Evolutionary conservation across 2,113 vertebrate genomes (phyloP).

Genomic region (Cryptotis parvus): DNA sequence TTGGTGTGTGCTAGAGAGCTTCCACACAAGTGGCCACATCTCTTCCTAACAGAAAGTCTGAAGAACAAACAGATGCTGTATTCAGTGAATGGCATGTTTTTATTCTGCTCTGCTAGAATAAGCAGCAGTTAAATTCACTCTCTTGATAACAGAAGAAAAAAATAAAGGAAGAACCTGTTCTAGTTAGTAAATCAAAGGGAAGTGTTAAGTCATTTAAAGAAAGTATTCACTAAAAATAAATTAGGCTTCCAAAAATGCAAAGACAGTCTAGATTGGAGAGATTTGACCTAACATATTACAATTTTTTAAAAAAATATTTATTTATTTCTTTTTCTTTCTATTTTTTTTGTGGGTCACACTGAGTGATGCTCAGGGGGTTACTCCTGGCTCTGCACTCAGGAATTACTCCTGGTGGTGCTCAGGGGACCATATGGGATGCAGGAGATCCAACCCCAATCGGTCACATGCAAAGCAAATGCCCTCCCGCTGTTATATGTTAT

Average conservation of each 20-base stretch:
- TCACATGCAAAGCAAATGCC: too few relatives aligned
- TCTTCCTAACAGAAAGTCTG: slow-evolving; percentile 3
- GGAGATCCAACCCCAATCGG: too few relatives aligned
- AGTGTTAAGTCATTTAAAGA: slow-evolving; percentile 44
- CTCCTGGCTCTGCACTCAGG: too few relatives aligned
- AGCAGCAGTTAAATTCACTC: slow-evolving; percentile 39
- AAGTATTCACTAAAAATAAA: neutral
- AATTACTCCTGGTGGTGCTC: too few relatives aligned
- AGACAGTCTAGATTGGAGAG: neutral
- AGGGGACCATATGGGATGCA: too few relatives aligned
- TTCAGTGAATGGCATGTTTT: neutral
- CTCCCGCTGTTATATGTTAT: too few relatives aligned
- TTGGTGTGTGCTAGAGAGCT: slow-evolving; percentile 47
- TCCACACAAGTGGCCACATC: neutral
- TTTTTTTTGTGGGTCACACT: too few relatives aligned
- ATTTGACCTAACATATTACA: slow-evolving; percentile 51
- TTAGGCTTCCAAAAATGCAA: slow-evolving; percentile 32
- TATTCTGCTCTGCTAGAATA: slow-evolving; percentile 7
- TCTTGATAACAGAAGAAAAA: neutral
- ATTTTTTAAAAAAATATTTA: too few relatives aligned
- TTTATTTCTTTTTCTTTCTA: too few relatives aligned
- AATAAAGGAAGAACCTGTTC: neutral
- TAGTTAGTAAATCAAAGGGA: slow-evolving; percentile 38
- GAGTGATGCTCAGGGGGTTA: too few relatives aligned
- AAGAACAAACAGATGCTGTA: slow-evolving; percentile 25